A percentile compares a stretch with the other conserved stretches of the same genome.
Conservation (phyloP, 1,140 invertebrate species). For the Drosophila saltans region DNA sequence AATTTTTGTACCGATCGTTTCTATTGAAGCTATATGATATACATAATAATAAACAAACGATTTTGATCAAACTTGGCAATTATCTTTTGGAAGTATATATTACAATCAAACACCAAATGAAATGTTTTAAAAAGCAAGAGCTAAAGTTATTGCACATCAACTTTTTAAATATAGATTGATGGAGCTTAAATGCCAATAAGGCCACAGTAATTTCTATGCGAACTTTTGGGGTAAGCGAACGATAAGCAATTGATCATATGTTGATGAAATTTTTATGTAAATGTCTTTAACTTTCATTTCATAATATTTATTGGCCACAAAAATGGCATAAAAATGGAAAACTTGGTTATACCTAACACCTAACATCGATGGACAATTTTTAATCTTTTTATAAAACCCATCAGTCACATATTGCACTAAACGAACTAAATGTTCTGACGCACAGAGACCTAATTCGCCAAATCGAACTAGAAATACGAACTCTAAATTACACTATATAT, state of each 20-base stretch:
- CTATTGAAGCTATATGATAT: not conserved
- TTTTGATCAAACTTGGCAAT: constrained; percentile 1
- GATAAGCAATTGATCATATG: not conserved
- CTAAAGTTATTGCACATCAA: not conserved
- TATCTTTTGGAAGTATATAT: not conserved
- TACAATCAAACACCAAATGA: not conserved
- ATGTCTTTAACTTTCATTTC: not conserved
- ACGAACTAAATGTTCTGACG: constrained; percentile 3
- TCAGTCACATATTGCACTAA: constrained; percentile 11
- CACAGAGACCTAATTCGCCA: constrained; percentile 5
- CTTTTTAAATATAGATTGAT: not conserved
- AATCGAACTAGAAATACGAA: constrained; percentile 7
- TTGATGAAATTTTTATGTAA: not conserved
- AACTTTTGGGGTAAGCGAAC: not conserved
- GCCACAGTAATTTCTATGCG: not conserved
- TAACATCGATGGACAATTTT: constrained; percentile 2
- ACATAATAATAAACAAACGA: not conserved
- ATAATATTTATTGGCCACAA: not conserved
- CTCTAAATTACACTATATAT: constrained; percentile 17
- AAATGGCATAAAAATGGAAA: constrained; percentile 5
- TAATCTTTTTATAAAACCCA: not conserved
- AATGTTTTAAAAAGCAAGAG: not conserved
- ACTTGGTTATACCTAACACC: not conserved
- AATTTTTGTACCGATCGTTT: constrained; percentile 2
- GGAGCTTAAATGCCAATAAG: not conserved